phyloP scores from a whole-genome alignment of 2,888 invertebrate genomes.

The Mesochorus sp. region DNA sequence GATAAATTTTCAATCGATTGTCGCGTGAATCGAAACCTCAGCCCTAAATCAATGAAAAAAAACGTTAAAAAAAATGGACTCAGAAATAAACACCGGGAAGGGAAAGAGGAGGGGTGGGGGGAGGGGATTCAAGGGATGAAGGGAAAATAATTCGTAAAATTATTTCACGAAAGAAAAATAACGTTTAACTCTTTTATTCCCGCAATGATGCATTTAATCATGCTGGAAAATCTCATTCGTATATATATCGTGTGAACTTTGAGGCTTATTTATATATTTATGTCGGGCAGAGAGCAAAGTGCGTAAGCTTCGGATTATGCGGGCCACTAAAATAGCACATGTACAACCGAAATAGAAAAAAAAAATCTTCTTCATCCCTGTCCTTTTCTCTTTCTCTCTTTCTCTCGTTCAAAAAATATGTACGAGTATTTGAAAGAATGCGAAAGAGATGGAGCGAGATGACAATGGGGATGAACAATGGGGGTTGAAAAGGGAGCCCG shows the following conservation, averaged over 20 bases:
- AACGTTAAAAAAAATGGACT: background rate
- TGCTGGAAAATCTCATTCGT: no score
- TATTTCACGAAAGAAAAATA: no score
- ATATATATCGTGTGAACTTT: no score
- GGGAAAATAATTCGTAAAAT: no score
- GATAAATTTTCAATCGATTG: constrained; percentile 34
- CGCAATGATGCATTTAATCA: no score
- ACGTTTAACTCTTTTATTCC: no score
- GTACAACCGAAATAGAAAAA: constrained; percentile 16
- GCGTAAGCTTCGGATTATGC: constrained; percentile 57
- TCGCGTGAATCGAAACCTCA: constrained; percentile 45
- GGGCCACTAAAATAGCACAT: constrained; percentile 24
- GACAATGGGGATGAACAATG: constrained; percentile 25
- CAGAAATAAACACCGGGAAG: no score
- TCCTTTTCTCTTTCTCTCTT: no score
- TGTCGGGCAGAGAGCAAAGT: constrained; percentile 39
- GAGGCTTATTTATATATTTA: constrained; percentile 26
- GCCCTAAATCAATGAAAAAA: background rate
- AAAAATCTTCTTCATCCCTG: constrained; percentile 6
- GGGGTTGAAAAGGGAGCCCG: constrained; percentile 9
- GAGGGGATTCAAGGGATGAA: no score
- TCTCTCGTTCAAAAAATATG: no score
- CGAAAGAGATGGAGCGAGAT: constrained; percentile 2
- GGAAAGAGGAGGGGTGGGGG: no score
- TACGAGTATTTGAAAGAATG: background rate